These are phyloP conservation scores for Sciurus vulgaris DNA, from an alignment of 2,797 vertebrate genomes.

Conservation along the genomic window DNA sequence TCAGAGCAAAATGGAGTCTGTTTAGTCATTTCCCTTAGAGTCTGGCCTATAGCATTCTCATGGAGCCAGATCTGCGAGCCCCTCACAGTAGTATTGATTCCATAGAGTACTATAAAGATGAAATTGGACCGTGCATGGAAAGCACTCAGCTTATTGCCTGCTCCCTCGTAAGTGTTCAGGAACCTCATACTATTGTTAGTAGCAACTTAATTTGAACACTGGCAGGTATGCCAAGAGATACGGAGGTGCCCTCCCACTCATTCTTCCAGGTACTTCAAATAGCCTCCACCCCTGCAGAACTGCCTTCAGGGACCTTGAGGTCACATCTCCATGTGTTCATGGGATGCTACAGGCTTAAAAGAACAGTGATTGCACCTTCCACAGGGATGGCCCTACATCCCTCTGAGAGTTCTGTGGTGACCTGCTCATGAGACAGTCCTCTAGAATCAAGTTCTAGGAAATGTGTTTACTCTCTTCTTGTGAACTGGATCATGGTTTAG, in stretches of 20 bases:
- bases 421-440: not conserved
- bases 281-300: not conserved
- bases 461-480: not conserved
- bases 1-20: too few species aligned
- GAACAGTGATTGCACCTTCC: not conserved
- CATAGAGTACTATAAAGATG: not conserved
- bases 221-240: not conserved
- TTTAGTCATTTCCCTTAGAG: too few species aligned
- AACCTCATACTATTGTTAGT: not conserved
- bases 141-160: not conserved
- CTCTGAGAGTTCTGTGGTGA: not conserved
- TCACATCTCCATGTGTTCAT: rapidly evolving
- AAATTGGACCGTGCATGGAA: not conserved
- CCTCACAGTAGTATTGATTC: not conserved
- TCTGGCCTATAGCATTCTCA: too few species aligned
- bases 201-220: not conserved
- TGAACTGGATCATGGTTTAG: not conserved
- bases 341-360: not conserved
- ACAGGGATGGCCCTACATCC: too few species aligned
- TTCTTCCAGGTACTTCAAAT: not conserved
- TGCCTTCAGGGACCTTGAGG: not conserved
- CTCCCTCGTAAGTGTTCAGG: not conserved
- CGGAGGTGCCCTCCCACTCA: not conserved
- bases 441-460: not conserved
- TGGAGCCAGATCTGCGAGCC: too few species aligned